Evolutionary conservation across 1,140 invertebrate genomes (phyloP).

Genomic region (Heliconius melpomene): DNA sequence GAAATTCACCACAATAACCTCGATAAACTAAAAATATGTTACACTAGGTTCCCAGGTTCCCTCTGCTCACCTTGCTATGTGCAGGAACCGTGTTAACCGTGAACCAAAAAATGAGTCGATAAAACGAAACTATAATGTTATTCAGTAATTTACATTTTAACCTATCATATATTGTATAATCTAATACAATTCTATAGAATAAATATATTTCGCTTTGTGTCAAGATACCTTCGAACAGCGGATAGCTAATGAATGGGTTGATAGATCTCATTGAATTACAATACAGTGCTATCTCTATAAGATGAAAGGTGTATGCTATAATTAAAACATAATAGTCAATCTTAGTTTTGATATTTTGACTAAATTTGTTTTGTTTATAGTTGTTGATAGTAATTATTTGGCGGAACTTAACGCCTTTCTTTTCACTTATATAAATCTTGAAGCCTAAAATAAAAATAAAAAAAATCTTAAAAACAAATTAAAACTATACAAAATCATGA

Average conservation of each 20-base stretch:
- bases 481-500: neutral
- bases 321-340: constrained; percentile 20
- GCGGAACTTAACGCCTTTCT: no score
- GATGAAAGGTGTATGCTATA: constrained; percentile 17
- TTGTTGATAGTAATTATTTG: neutral
- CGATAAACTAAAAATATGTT: no score
- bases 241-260: constrained; percentile 18
- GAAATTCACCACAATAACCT: no score
- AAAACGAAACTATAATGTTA: no score
- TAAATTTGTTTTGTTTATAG: neutral
- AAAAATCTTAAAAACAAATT: neutral
- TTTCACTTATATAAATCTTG: no score
- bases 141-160: no score
- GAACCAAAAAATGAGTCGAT: no score
- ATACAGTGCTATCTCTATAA: constrained; percentile 8
- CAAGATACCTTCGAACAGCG: neutral
- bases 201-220: constrained; percentile 5
- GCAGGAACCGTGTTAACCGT: no score
- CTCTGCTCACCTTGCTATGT: no score
- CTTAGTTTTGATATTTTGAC: neutral
- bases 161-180: neutral
- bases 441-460: neutral
- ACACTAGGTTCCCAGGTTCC: no score
- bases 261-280: constrained; percentile 25
- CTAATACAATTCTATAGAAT: constrained; percentile 3